Evolutionary conservation across 2,888 invertebrate species (phyloP).

Genomic region (Seira sanloemensis): DNA sequence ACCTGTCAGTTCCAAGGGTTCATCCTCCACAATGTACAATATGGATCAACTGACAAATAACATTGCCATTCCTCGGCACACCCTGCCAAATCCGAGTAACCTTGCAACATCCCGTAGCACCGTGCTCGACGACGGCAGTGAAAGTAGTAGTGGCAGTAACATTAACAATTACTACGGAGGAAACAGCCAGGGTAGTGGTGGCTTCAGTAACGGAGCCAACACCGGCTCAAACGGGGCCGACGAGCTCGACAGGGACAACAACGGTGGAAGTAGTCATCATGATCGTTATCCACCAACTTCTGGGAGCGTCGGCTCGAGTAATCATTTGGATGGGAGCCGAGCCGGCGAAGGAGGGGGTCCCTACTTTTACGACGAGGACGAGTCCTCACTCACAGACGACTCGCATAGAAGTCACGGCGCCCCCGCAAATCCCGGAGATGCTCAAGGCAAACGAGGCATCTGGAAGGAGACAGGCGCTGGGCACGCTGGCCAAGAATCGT

Average conservation of each 20-base stretch:
- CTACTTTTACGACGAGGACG: slow-evolving; percentile 67
- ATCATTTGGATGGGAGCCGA: slow-evolving; percentile 73
- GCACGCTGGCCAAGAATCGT: slow-evolving; percentile 68
- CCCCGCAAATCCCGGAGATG: slow-evolving; percentile 66
- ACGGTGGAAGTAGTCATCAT: slow-evolving; percentile 65
- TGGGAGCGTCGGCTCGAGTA: slow-evolving; percentile 67
- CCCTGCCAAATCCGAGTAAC: slow-evolving; percentile 73
- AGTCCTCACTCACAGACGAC: slow-evolving; percentile 67
- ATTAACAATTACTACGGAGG: slow-evolving; percentile 44
- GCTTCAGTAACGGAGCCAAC: slow-evolving; percentile 21
- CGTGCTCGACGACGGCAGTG: slow-evolving; percentile 64
- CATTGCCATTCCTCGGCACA: slow-evolving; percentile 74
- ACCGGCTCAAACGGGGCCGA: slow-evolving; percentile 46
- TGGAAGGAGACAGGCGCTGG: slow-evolving; percentile 70
- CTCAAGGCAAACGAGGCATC: slow-evolving; percentile 72
- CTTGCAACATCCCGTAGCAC: slow-evolving; percentile 73
- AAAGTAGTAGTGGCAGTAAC: slow-evolving; percentile 41
- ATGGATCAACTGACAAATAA: slow-evolving; percentile 74
- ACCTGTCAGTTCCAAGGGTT: slow-evolving; percentile 73
- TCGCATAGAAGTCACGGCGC: slow-evolving; percentile 61
- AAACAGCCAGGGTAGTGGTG: slow-evolving; percentile 43
- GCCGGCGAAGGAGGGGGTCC: slow-evolving; percentile 66
- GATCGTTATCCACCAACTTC: slow-evolving; percentile 69
- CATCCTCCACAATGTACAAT: slow-evolving; percentile 73
- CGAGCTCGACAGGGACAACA: slow-evolving; percentile 61